Conservation (phyloP, 2,888 invertebrate species). For the Oasisia sp. region DNA sequence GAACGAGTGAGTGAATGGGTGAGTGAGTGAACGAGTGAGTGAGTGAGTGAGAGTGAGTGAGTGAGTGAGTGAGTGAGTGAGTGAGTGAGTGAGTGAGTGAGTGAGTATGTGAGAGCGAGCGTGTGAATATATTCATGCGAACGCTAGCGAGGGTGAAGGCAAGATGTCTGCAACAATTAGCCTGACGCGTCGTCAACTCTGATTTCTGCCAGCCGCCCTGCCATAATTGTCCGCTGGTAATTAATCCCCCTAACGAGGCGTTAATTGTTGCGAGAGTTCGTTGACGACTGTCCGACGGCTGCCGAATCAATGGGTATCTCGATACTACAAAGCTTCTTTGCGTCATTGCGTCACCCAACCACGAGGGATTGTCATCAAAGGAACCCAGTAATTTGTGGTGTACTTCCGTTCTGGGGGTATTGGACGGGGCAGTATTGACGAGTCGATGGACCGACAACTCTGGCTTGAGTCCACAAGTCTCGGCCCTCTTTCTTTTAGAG, state of each 20-base stretch:
- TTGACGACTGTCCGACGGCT: background rate
- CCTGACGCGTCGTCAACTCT: background rate
- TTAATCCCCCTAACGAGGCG: constrained; percentile 6
- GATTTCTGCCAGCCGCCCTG: background rate
- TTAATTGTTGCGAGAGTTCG: background rate
- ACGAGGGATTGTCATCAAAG: background rate
- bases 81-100: too few species aligned
- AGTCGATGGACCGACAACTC: background rate
- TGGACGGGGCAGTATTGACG: background rate
- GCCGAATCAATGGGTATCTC: background rate
- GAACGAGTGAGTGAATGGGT: too few species aligned
- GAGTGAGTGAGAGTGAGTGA: too few species aligned
- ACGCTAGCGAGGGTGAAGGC: background rate
- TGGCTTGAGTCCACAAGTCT: background rate
- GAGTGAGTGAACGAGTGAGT: too few species aligned
- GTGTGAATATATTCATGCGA: background rate
- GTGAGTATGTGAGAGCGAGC: too few species aligned
- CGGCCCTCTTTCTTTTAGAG: background rate
- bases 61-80: too few species aligned
- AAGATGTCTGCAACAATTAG: background rate
- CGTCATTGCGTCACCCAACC: background rate
- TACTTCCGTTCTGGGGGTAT: background rate
- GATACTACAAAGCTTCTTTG: background rate
- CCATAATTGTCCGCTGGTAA: background rate
- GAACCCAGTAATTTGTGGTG: background rate